These are phyloP conservation scores for Scaptomyza pallida DNA, from an alignment of 1,140 invertebrate species.

Conservation along the genomic window DNA sequence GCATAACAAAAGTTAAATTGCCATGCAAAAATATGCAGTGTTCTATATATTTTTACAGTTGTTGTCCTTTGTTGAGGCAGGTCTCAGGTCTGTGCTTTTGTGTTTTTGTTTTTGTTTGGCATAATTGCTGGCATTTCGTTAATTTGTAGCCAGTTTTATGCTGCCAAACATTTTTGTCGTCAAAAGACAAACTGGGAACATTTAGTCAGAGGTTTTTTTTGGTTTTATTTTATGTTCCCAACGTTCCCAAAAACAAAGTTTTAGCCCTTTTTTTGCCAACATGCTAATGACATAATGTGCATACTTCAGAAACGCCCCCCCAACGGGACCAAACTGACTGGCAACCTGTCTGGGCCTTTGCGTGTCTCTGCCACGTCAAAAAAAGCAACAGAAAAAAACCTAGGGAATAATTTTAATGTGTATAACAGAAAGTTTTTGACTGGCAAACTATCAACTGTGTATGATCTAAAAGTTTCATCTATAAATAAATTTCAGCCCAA, in stretches of 20 bases:
- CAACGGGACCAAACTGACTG: slow-evolving; percentile 39
- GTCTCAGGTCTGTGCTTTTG: slow-evolving; percentile 36
- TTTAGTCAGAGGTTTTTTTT: slow-evolving; percentile 15
- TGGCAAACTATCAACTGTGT: not conserved
- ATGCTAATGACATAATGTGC: slow-evolving; percentile 83
- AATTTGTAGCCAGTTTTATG: slow-evolving; percentile 73
- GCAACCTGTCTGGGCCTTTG: slow-evolving; percentile 51
- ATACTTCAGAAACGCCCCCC: slow-evolving; percentile 70
- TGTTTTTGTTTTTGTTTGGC: slow-evolving; percentile 51
- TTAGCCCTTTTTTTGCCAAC: slow-evolving; percentile 70
- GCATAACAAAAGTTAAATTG: slow-evolving; percentile 56
- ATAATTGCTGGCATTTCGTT: slow-evolving; percentile 80
- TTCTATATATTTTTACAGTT: slow-evolving; percentile 5
- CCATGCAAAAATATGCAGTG: slow-evolving; percentile 27
- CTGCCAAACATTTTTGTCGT: slow-evolving; percentile 58
- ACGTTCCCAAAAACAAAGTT: slow-evolving; percentile 48
- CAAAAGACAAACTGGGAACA: slow-evolving; percentile 33
- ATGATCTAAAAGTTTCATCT: not conserved
- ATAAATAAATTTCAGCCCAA: not conserved
- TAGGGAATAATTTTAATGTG: slow-evolving; percentile 15
- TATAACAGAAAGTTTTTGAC: not conserved
- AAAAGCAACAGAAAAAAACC: slow-evolving; percentile 26
- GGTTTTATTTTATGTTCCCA: slow-evolving; percentile 7
- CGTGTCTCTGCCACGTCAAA: slow-evolving; percentile 57
- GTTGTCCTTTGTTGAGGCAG: slow-evolving; percentile 56